Evolutionary conservation across 2,113 vertebrate genomes (phyloP), one percentile per base, ranked within the genome.

Genomic region (Cyprinodon variegatus): DNA sequence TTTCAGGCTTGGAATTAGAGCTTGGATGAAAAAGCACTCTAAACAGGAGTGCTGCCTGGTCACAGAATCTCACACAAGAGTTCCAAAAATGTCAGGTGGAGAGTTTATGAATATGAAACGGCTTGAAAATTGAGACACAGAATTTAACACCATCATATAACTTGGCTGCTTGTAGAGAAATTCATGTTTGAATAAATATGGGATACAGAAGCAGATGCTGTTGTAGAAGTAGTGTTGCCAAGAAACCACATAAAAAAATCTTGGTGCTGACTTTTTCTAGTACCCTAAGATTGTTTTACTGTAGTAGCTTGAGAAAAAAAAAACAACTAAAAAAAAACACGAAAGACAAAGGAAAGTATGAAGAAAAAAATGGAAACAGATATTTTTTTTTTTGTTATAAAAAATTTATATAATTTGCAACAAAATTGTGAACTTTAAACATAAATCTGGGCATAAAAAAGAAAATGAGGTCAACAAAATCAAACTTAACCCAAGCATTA

Each of bases 1-100:
- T 91, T 91, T 91, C 80, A 77, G 86, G 79, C 78, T 83, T 84
- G 74, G 77, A 90, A 93, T 92, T 85, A 89, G 88, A 86, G 90
- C 76, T 77, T 82, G 86, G 86, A 88, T 88, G 82, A 91, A 81
- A 84, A 88, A 79, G 79, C 89, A 86, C 90, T 89, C 78, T 82
- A 88, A 88, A 82, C 74, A 87, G 76, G 73, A 89, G 84, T 76
- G 86, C 77, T 39, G 39, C 83, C 90, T 90, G 79, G 85, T 92
- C 88, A 77, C 81, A 81, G 79, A 78, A 81, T 81, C 83, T 88
- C 78, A 82, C 83, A 89, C 70, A n/a, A 75, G 72, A 90, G 84
- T 84, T 82, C 65, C 29, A 11, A 76, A 77, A 89, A 90, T 90
- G 83, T 84, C 81, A 87, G 74, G 71, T 86, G 50, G 70, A 88